Base-by-base conservation (phyloP, 2,888 invertebrate species). In the Hetaerina titia region DNA sequence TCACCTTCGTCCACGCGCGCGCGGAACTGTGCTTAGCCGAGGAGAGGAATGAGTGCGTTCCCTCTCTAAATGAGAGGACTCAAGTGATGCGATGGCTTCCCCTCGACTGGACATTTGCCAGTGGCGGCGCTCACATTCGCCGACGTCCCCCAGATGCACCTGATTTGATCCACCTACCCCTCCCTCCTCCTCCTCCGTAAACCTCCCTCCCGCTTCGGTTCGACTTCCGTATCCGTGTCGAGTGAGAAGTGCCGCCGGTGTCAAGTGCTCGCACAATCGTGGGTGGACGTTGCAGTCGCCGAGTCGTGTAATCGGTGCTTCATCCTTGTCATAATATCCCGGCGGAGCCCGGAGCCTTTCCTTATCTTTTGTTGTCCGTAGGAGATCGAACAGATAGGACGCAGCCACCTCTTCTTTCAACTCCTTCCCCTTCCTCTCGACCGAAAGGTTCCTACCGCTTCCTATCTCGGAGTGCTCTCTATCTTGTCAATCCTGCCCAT, bases 341-440 rank as follows among this genome's bases (percentile, higher is more conserved):
- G 31, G 0, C 31, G 81, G 25, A 81, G 81, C 31, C 81, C 81
- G 25, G 81, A 25, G 11, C 25, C 13, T 9, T 31, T 45, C 13
- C 81, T 81, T 81, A 81, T 81, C 81, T 81, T 81, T 81, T 81
- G 81, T 81, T 81, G 81, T 81, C 8, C 81, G 15, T 31, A 31
- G 81, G 81, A 81, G 81, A 81, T 81, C 81, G 25, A 31, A 25
- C 31, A 81, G 81, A 81, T 81, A 81, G 31, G 25, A 69, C n/a
- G 45, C 45, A 45, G 45, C 45, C 45, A 45, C 45, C 45, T 45
- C 45, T 45, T 45, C 45, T 45, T 45, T 4, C 45, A 45, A 45
- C 45, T 4, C 45, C 45, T 81, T 25, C 81, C 31, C 81, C 22
- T 31, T 81, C 13, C 4, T 15, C 81, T 81, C 25, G 9, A 19